These are phyloP conservation scores for Pogoniulus pusillus DNA, from an alignment of 2,797 vertebrate genomes.

Conservation along the genomic window DNA sequence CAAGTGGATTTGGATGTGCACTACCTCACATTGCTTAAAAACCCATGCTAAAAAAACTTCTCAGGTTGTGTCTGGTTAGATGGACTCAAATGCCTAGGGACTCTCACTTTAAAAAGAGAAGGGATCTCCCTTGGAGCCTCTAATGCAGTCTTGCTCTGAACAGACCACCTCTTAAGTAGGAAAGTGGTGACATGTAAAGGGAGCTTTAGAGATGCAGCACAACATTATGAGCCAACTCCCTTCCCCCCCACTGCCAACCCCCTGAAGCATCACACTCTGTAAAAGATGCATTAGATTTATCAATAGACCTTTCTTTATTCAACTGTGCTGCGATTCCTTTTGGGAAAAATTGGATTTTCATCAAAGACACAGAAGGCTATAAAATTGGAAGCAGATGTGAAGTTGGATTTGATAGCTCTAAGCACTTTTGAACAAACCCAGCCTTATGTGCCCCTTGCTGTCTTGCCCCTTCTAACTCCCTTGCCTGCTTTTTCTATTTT, in stretches of 20 bases:
- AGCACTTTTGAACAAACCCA: constrained; percentile 38
- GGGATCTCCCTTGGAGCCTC: background rate
- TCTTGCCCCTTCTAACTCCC: constrained; percentile 22
- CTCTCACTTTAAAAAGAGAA: background rate
- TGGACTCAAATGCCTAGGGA: background rate
- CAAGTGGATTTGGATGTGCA: background rate
- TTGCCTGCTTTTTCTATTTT: constrained; percentile 52
- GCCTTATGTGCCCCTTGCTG: constrained; percentile 33
- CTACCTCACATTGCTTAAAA: background rate
- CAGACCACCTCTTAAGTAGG: background rate
- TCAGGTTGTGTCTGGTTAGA: background rate
- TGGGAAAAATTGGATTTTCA: constrained; percentile 55
- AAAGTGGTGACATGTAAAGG: constrained; percentile 22
- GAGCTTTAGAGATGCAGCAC: constrained; percentile 14
- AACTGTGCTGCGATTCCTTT: constrained; percentile 44
- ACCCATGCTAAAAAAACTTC: background rate
- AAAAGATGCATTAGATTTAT: constrained; percentile 52
- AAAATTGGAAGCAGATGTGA: constrained; percentile 70
- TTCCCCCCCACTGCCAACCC: background rate
- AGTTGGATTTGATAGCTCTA: constrained; percentile 24
- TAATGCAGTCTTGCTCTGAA: background rate
- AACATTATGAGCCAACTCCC: background rate
- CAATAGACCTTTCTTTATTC: constrained; percentile 60
- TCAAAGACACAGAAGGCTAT: constrained; percentile 54
- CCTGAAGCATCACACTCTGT: constrained; percentile 22